Evolutionary conservation across 1,140 invertebrate genomes (phyloP).

Genomic region (Cydia pomonella): DNA sequence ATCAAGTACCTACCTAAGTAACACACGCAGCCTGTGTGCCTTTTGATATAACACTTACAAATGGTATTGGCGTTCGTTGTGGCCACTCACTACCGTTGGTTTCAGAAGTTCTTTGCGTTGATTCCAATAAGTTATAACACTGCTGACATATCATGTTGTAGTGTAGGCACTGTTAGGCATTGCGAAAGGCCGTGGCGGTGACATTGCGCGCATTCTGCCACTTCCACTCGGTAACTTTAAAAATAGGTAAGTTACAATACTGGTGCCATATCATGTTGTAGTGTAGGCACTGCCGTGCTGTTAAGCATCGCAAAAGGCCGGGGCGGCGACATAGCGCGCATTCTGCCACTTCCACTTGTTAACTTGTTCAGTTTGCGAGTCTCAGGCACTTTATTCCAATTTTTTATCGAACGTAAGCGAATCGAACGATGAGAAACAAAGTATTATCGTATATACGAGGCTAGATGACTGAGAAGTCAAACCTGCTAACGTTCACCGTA

Average conservation of each 20-base stretch:
- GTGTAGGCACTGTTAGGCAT: too few relatives aligned
- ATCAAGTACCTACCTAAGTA: too few relatives aligned
- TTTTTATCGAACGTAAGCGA: neutral
- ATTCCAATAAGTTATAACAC: too few relatives aligned
- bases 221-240: neutral
- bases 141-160: neutral
- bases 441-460: neutral
- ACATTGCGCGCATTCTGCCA: neutral
- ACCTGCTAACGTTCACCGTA: too few relatives aligned
- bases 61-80: too few relatives aligned
- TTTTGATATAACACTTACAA: too few relatives aligned
- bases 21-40: too few relatives aligned
- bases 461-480: too few relatives aligned
- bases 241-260: constrained; percentile 1
- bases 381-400: neutral
- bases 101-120: too few relatives aligned
- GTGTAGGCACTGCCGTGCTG: too few relatives aligned
- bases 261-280: neutral
- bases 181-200: neutral
- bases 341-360: constrained; percentile 2
- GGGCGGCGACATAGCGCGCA: neutral
- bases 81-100: too few relatives aligned
- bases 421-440: neutral
- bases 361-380: neutral
- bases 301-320: neutral